Evolutionary conservation across 2,113 vertebrate species (phyloP), one percentile per base, ranked within the genome.

Genomic region (Limnothrissa miodon): DNA sequence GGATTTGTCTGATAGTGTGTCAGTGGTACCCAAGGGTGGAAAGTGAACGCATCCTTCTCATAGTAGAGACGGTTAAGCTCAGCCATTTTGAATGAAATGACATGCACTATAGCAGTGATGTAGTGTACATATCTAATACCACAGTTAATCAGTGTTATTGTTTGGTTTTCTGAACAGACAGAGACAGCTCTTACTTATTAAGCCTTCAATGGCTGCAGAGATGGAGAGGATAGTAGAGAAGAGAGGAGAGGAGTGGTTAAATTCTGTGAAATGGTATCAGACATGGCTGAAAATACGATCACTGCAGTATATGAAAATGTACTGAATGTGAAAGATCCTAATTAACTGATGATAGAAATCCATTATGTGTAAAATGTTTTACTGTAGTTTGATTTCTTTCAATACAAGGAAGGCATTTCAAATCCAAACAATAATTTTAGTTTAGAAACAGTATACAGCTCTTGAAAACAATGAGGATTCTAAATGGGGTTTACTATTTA

Each of bases 151-250:
- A 33, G 33, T 74, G 66, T 74, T 74, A 74, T 29, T 10, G 17
- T 74, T 59, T 56, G 39, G n/a, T 78, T 33, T 21, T 78, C 29
- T 74, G 66, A 15, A 74, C 66, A 74, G 66, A 74, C 33, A 74
- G 59, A 62, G 29, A 74, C 66, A 74, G 66, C 80, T 92, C 95
- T 95, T 95, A 95, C 95, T 95, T 94, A 95, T 95, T 93, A 95
- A 95, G 92, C 95, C 95, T 92, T 94, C 94, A 94, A 95, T 94
- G 94, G 94, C 95, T 95, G 94, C 93, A 91, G 92, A 84, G 83
- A 84, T 86, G 86, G 78, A 48, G 81, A 89, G 82, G 78, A 90
- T 86, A 91, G 66, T 92, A 85, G 92, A 89, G 92, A 89, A 92
- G 84, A 93, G 88, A 89, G 89, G 85, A 93, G 90, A 95, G 89